These are phyloP conservation scores for Caenorhabditis angaria DNA, from an alignment of 2,888 invertebrate genomes.

Conservation along the genomic window DNA sequence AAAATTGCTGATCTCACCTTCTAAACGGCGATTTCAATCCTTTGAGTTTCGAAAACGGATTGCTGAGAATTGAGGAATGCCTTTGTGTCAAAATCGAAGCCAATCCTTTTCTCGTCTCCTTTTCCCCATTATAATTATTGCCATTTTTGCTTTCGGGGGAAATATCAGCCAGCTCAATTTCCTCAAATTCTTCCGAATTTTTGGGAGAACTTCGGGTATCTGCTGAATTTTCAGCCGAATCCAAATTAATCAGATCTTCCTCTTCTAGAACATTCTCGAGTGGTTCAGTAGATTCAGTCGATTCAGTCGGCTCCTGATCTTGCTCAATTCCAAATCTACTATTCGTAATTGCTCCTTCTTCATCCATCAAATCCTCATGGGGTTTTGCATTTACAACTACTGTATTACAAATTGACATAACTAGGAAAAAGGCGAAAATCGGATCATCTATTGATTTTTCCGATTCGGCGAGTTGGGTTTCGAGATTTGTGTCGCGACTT, in stretches of 20 bases:
- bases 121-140: conserved; percentile 41
- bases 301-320: conserved; percentile 5
- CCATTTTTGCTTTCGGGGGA: conserved; percentile 42
- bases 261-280: conserved; percentile 31
- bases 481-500: conserved; percentile 30
- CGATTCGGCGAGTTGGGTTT: conserved; percentile 19
- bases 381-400: conserved; percentile 91
- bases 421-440: conserved; percentile 81
- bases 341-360: conserved; percentile 51
- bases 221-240: neutral
- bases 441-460: conserved; percentile 41
- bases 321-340: conserved; percentile 42
- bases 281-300: conserved; percentile 5
- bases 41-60: conserved; percentile 44
- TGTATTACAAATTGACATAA: conserved; percentile 88
- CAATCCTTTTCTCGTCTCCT: conserved; percentile 31
- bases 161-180: conserved; percentile 50
- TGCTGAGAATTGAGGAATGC: neutral
- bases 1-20: no score
- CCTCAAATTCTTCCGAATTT: conserved; percentile 33
- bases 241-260: conserved; percentile 12
- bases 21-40: conserved; percentile 53
- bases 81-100: neutral
- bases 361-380: conserved; percentile 75
- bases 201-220: neutral